phyloP scores from a whole-genome alignment of 2,888 invertebrate species.

The Ochlodes sylvanus region DNA sequence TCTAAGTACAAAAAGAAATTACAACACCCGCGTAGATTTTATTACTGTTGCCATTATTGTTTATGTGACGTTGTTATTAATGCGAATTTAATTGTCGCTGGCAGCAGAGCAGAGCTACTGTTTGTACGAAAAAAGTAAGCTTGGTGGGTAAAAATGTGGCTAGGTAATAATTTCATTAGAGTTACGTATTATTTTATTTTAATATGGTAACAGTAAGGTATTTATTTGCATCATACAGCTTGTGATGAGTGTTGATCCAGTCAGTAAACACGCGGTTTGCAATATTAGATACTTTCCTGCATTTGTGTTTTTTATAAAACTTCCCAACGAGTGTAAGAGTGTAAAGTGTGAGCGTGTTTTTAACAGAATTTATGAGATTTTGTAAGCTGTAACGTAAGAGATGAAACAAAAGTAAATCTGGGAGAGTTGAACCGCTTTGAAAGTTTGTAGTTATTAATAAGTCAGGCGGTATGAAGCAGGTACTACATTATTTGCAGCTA shows the following conservation, averaged over 20 bases:
- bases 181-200: too few relatives aligned
- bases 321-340: too few relatives aligned
- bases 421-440: background rate
- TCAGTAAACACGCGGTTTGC: too few relatives aligned
- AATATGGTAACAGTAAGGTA: too few relatives aligned
- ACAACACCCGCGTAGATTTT: constrained; percentile 65
- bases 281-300: too few relatives aligned
- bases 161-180: too few relatives aligned
- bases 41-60: constrained; percentile 50
- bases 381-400: too few relatives aligned
- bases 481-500: background rate
- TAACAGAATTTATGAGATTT: too few relatives aligned
- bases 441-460: background rate
- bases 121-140: background rate
- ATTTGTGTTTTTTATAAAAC: too few relatives aligned
- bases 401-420: background rate
- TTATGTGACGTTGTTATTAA: constrained; percentile 25
- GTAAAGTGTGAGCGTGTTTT: too few relatives aligned
- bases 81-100: constrained; percentile 31
- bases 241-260: too few relatives aligned
- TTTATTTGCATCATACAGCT: too few relatives aligned
- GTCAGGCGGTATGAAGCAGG: background rate
- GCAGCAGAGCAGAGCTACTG: constrained; percentile 1
- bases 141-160: background rate
- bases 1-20: constrained; percentile 59